Base-by-base conservation (phyloP, 2,113 vertebrate genomes). In the Seriola aureovittata region DNA sequence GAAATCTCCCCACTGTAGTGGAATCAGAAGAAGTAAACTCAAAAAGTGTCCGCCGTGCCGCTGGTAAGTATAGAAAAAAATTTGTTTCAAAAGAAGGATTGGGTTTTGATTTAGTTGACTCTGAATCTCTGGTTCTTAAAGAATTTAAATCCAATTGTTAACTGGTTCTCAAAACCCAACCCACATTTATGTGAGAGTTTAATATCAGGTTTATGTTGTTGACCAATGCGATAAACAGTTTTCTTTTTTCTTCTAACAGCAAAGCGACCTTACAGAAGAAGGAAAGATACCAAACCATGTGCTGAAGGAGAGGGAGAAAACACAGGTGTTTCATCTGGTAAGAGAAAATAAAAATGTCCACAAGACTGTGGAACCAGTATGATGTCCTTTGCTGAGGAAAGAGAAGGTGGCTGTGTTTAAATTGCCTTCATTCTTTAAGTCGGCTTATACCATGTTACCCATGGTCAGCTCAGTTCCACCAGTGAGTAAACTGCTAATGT, bases 231-330 rank as follows among this genome's bases (percentile, higher is more conserved):
- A 19, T 21, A 44, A 29, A 21, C 4, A 0, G 9, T 23, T 40
- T 32, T 42, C 34, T 19, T 40, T 66, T 81, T 54, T 60, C 6
- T 29, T 72, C 46, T 16, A n/a, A 11, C 69, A 93, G 91, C 77
- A 75, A 89, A 92, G 55, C 80, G 34, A 59, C 54, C n/a, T 23
- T 75, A 68, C 69, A 84, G 57, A 80, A 88, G 40, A 65, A 82
- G 23, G 29, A 91, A 84, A 85, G 80, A 84, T 7, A 4, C 36
- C 25, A 91, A 78, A 84, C 64, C 17, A 8, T 67, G 75, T 67
- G 44, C 68, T 80, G 88, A 85, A 42, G 80, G 60, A 71, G 68
- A 70, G 13, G 86, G 36, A 60, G 73, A 66, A 54, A 74, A 60
- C 32, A 36, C 58, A 14, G 25, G 9, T 50, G 63, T 65, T 71